Evolutionary conservation across 1,140 invertebrate genomes (phyloP), one percentile per base, ranked within the genome.

Genomic region (Ceratoteleas bidentatus): DNA sequence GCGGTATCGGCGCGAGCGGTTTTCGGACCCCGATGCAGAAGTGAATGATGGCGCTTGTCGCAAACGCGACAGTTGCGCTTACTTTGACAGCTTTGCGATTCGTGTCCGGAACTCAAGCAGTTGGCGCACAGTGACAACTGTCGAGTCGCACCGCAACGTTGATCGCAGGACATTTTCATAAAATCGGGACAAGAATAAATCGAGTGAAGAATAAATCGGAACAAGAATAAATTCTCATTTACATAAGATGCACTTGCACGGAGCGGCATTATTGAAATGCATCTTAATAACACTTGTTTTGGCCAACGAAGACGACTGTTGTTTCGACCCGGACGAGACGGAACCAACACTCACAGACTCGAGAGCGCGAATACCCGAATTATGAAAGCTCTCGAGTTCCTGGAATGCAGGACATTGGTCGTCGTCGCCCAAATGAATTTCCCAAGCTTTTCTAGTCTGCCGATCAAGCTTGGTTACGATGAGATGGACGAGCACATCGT

Each of bases 21-120:
- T n/a, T n/a, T 49, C 4, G 6, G 1, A 49, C 9, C 8, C 2
- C 45, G 62, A 34, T 66, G 62, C 16, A 66, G 11, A 10, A 66
- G n/a, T 24, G 62, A 14, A 13, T 66, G 62, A 10, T 66, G 62
- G 13, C 52, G 62, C 15, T 56, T 54, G 2, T 13, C 24, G 40
- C 62, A 66, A 0, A 11, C 0, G 2, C 36, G 13, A 33, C 50
- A 56, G 3, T 15, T 15, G 2, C 38, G 32, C 0, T 54, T 15
- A 6, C 36, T 38, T 6, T 38, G 8, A 11, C 40, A 10, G 11
- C n/a, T n/a, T n/a, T n/a, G n/a, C n/a, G n/a, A n/a, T n/a, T n/a
- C n/a, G 6, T 53, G 24, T 0, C n/a, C 6, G n/a, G 11, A 6
- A 3, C 50, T 33, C n/a, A 54, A 45, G 34, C 62, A 66, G 34